Conservation (phyloP, 2,888 invertebrate species). For the Meghimatium bilineatum region DNA sequence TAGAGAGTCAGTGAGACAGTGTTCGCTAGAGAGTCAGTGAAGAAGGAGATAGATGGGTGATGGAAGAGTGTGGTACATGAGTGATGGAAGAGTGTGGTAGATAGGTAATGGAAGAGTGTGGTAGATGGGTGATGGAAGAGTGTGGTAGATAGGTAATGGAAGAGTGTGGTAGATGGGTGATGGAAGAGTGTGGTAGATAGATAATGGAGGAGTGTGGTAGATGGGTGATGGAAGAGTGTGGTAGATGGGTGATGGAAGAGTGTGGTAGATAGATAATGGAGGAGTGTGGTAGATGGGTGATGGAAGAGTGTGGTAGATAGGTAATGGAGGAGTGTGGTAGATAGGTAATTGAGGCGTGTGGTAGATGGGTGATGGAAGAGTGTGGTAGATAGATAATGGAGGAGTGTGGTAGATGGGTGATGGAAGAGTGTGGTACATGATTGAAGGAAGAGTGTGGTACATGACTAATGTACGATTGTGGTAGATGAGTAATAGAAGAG, state of each 20-base stretch:
- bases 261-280: not conserved
- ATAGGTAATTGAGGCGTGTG: not conserved
- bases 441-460: not conserved
- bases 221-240: not conserved
- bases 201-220: not conserved
- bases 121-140: not conserved
- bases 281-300: not conserved
- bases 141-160: not conserved
- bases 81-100: not conserved
- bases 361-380: not conserved
- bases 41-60: not conserved
- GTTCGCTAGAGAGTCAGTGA: constrained; percentile 9
- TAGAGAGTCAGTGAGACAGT: not conserved
- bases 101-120: constrained; percentile 15
- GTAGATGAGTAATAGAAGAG: not conserved
- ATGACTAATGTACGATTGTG: not conserved
- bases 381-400: not conserved
- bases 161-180: constrained; percentile 10
- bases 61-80: not conserved
- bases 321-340: not conserved
- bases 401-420: not conserved
- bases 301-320: not conserved
- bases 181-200: not conserved
- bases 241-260: not conserved
- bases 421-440: not conserved